Conservation (phyloP, 53 echinoderm and acorn worm species). For the Patiria pectinifera region DNA sequence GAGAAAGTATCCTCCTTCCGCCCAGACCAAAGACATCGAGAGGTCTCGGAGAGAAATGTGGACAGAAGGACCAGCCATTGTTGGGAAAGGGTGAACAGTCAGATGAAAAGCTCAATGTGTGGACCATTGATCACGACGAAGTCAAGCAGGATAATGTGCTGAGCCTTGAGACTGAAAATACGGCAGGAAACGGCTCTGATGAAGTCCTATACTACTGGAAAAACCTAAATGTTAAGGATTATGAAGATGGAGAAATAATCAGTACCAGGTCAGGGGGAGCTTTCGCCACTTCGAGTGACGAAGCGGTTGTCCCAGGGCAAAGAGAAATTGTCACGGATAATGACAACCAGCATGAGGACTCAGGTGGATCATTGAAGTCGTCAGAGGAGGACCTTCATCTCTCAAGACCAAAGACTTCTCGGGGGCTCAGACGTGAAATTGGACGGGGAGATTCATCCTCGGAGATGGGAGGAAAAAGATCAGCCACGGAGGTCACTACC, state of each 20-base stretch:
- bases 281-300: not conserved
- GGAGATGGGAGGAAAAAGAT: not conserved
- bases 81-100: not conserved
- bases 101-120: not conserved
- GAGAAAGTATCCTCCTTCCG: not conserved
- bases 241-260: not conserved
- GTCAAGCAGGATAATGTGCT: not conserved
- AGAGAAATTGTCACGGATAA: not conserved
- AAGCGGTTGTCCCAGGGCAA: not conserved
- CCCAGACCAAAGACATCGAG: slow-evolving; percentile 39
- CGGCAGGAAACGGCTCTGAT: not conserved
- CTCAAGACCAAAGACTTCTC: not conserved
- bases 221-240: not conserved
- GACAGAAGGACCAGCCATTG: not conserved
- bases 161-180: not conserved
- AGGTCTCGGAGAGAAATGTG: not conserved
- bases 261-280: not conserved
- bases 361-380: not conserved
- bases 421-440: not conserved
- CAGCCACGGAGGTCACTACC: not conserved
- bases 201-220: not conserved
- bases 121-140: not conserved
- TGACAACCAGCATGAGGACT: not conserved
- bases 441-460: not conserved
- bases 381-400: not conserved